Conservation (phyloP, 30 jellyfish, hydroid and myxozoan species). For the Hydra vulgaris region DNA sequence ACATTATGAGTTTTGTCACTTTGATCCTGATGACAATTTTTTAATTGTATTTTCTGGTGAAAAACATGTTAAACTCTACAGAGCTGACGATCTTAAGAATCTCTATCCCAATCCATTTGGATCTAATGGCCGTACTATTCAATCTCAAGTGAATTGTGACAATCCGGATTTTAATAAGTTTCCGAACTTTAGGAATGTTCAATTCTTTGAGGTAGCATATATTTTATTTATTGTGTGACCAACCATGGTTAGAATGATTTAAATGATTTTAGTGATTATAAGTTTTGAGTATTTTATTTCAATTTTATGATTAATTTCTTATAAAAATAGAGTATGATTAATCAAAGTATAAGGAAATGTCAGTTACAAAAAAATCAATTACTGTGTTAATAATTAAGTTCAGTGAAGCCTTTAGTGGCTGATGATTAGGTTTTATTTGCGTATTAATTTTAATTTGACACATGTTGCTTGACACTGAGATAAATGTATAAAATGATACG, state of each 20-base stretch:
- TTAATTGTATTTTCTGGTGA: slow-evolving; percentile 59
- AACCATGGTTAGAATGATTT: no score
- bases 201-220: slow-evolving; percentile 57
- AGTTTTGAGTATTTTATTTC: no score
- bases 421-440: no score
- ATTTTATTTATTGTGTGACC: background rate
- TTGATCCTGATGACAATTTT: slow-evolving; percentile 93
- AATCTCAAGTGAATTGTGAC: slow-evolving; percentile 62
- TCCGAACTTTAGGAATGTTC: slow-evolving; percentile 40
- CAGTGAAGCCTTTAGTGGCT: no score
- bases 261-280: no score
- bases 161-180: slow-evolving; percentile 46
- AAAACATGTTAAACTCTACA: slow-evolving; percentile 58
- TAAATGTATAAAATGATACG: no score
- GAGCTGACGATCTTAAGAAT: slow-evolving; percentile 42
- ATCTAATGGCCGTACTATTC: slow-evolving; percentile 89
- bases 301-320: background rate
- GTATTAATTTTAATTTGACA: no score
- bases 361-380: no score
- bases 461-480: no score
- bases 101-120: slow-evolving; percentile 91
- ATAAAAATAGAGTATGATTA: background rate
- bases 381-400: no score
- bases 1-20: slow-evolving; percentile 92
- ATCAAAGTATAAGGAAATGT: no score